These are phyloP conservation scores for Myanophis thanlyinensis DNA, from an alignment of 2,113 vertebrate species.

Conservation along the genomic window DNA sequence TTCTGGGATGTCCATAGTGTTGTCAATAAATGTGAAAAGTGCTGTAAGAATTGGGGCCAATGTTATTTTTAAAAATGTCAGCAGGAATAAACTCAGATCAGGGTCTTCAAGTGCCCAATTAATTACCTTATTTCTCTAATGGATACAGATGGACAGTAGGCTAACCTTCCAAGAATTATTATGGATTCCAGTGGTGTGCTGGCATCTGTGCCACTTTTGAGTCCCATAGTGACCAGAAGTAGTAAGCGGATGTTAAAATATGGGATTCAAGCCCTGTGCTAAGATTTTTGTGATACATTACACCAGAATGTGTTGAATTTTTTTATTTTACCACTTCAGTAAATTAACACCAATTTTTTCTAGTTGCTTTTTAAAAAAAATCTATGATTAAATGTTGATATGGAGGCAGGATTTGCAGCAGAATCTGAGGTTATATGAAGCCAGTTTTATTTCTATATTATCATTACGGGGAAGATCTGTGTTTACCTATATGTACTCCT, in stretches of 20 bases:
- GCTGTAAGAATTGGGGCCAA: not conserved
- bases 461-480: constrained; percentile 25
- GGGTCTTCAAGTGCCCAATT: not conserved
- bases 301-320: not conserved
- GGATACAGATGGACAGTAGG: not conserved
- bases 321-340: not conserved
- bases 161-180: not conserved
- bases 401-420: not conserved
- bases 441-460: not conserved
- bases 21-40: not conserved
- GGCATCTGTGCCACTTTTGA: not conserved
- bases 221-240: not conserved
- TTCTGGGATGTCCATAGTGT: too few relatives aligned
- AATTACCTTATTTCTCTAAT: not conserved
- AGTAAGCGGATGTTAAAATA: not conserved
- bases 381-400: not conserved
- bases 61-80: not conserved
- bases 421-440: not conserved
- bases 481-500: not conserved
- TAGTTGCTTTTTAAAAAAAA: not conserved
- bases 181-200: not conserved
- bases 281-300: not conserved
- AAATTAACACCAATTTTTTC: not conserved
- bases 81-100: not conserved
- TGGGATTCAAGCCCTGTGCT: not conserved